Base-by-base conservation (phyloP, 2,888 invertebrate genomes). In the Teinopalpus imperialis region DNA sequence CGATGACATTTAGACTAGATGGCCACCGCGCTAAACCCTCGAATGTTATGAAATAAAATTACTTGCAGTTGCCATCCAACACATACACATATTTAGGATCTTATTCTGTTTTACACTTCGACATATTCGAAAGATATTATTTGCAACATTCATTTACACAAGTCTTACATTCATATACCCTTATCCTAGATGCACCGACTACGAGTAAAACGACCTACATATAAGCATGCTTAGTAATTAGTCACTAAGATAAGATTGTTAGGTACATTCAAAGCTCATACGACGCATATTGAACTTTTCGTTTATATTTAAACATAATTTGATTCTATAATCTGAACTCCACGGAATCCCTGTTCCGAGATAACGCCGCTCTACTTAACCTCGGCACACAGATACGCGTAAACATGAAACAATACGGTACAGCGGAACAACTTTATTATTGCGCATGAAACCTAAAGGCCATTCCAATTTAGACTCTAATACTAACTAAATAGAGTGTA, bases 291-390 rank as follows among this genome's bases (percentile, higher is more conserved):
- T 29, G 21, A 35, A 34, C 21, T 31, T 45, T 43, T 29, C 7
- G 23, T 44, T 29, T 40, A 24, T 44, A 23, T 42, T 47, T 44
- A 41, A 23, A 43, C 51, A 52, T 59, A 56, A 21, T 63, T 65
- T 62, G 65, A 68, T 64, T 67, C 63, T 67, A 63, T 76, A 80
- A 79, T 72, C 71, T 65, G 57, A 74, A 68, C 87, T 87, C 88
- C 63, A 86, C 69, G 69, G 81, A 77, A 81, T 77, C 78, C 77
- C 77, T 87, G 82, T 88, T 78, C 86, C 51, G 72, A 86, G 86
- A 86, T 86, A 86, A 87, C 81, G 66, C 85, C 86, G 88, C 88
- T 87, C 88, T 86, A 87, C 88, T 88, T 88, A 87, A 87, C 88
- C 83, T 83, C 82, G 74, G 71, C 82, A 85, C 86, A 87, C 85